Conservation (phyloP, 2,113 vertebrate species). For the Thinocorus orbignyianus region DNA sequence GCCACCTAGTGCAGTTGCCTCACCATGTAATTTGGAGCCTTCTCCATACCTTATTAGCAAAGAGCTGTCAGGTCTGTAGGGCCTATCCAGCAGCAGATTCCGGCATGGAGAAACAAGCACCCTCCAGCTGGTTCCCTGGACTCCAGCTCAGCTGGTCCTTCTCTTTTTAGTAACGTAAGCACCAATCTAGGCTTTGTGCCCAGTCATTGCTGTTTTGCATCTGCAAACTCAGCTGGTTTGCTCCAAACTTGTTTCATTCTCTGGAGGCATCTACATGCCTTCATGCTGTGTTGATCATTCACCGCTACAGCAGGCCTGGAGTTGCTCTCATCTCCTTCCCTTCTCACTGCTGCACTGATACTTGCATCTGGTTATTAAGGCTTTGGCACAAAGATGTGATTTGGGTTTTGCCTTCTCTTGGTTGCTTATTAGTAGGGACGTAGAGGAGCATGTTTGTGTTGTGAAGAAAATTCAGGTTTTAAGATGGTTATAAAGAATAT, state of each 20-base stretch:
- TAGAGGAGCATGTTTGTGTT: neutral
- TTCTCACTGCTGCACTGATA: neutral
- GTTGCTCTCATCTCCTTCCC: neutral
- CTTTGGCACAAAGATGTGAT: neutral
- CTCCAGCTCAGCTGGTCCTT: neutral
- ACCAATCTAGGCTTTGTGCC: neutral
- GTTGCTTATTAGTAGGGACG: neutral
- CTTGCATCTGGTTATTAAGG: neutral
- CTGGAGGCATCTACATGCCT: fast-evolving
- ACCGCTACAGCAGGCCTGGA: neutral
- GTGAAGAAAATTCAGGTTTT: neutral
- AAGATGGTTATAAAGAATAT: neutral
- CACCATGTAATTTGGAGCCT: neutral
- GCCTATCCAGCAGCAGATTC: neutral
- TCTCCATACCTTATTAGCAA: neutral
- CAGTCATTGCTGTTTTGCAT: neutral
- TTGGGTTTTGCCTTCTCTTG: neutral
- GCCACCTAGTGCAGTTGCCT: neutral
- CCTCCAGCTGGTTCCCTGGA: neutral
- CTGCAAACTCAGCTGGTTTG: neutral
- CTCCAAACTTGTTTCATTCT: neutral
- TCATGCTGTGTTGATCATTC: neutral
- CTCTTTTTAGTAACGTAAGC: neutral
- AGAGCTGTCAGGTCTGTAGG: neutral
- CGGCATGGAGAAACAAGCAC: neutral